Evolutionary conservation across 2,113 vertebrate genomes (phyloP).

Genomic region (Megaceryle maxima): DNA sequence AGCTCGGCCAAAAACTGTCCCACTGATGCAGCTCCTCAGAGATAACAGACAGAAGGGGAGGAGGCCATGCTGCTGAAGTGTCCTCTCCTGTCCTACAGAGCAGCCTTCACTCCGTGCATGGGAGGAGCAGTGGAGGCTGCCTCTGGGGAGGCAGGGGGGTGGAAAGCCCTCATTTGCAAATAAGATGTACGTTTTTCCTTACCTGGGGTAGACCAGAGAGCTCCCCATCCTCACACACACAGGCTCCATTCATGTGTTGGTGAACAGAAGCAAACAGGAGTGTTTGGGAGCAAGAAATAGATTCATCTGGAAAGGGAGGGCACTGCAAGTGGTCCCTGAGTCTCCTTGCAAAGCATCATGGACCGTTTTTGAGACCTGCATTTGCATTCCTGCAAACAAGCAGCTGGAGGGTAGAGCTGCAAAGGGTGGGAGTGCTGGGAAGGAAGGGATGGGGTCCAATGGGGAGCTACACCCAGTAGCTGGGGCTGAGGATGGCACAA

Average conservation of each 20-base stretch:
- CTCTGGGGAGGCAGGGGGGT: neutral
- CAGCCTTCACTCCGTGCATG: neutral
- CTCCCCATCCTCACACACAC: neutral
- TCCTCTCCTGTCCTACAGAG: neutral
- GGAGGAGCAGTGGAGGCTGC: neutral
- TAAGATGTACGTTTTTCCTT: neutral
- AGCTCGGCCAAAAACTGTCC: neutral
- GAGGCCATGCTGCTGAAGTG: neutral
- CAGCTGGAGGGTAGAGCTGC: neutral
- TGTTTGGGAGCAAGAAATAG: neutral
- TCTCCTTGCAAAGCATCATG: neutral
- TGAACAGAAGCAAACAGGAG: neutral
- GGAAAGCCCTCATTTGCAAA: neutral
- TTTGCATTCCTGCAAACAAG: neutral
- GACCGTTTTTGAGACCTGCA: neutral
- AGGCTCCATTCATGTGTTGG: fast-evolving
- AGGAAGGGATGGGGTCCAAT: neutral
- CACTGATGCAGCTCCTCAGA: neutral
- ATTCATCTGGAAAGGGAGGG: neutral
- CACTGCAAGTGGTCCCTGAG: neutral
- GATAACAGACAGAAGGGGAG: neutral
- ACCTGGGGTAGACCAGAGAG: neutral
- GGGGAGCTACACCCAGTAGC: neutral
- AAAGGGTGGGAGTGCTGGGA: too few species aligned
- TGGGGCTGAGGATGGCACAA: neutral